Evolutionary conservation across 1,140 invertebrate species (phyloP).

Genomic region (Phymastichus coffea): DNA sequence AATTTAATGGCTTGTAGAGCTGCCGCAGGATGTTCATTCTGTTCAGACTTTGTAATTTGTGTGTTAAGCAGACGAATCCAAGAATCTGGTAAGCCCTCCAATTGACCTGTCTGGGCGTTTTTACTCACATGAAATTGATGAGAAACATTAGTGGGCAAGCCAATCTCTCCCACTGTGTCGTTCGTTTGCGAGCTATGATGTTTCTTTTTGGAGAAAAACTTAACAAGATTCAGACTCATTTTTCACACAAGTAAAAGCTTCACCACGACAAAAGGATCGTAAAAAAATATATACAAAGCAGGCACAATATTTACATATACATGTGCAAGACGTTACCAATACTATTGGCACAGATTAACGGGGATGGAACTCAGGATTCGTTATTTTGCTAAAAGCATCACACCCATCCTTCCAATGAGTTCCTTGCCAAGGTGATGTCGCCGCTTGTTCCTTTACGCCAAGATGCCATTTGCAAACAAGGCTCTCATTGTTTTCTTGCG

Average conservation of each 20-base stretch:
- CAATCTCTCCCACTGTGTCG: constrained; percentile 62
- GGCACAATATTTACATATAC: no score
- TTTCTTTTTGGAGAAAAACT: constrained; percentile 52
- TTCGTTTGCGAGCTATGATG: constrained; percentile 18
- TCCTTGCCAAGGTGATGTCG: constrained; percentile 2
- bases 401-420: constrained; percentile 8
- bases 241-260: constrained; percentile 22
- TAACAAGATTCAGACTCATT: constrained; percentile 51
- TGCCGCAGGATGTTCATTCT: constrained; percentile 90
- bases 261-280: neutral
- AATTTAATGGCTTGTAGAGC: constrained; percentile 87
- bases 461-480: constrained; percentile 9
- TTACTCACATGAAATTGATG: constrained; percentile 80
- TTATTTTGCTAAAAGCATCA: no score
- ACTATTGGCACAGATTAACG: no score
- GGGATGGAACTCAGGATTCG: no score
- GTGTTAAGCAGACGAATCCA: constrained; percentile 80
- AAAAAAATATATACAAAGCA: no score
- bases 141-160: constrained; percentile 74
- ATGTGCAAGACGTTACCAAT: no score
- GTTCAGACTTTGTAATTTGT: constrained; percentile 86
- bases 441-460: neutral
- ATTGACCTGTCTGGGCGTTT: constrained; percentile 73
- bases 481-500: constrained; percentile 20
- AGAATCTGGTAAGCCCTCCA: constrained; percentile 75